Evolutionary conservation across 2,113 vertebrate genomes (phyloP).

Genomic region (Cryptomyrus ogoouensis): DNA sequence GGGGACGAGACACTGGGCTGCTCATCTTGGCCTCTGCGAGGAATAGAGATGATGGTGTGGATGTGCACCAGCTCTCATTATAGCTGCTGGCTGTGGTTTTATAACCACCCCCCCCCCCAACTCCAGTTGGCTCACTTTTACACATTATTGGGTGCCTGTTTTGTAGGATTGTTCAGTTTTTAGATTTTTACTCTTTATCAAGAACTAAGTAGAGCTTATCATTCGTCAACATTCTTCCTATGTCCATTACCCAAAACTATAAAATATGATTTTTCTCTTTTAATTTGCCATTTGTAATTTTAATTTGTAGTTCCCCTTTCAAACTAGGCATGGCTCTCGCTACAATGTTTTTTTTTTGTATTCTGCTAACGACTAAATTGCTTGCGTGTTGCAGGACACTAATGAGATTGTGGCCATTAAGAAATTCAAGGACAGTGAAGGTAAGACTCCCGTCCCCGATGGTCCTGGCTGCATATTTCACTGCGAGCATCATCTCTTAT

Average conservation of each 20-base stretch:
- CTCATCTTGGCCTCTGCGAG: neutral
- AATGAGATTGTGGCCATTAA: constrained; percentile 99
- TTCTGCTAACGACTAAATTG: neutral
- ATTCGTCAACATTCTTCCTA: neutral
- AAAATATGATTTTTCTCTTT: neutral
- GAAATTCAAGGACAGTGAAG: constrained; percentile 99
- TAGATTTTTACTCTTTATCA: neutral
- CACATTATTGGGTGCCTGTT: neutral
- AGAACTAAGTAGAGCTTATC: neutral
- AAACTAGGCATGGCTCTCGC: neutral
- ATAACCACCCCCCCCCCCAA: neutral
- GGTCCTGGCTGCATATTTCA: neutral
- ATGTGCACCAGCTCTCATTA: neutral
- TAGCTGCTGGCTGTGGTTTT: neutral
- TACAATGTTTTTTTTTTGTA: constrained; percentile 10
- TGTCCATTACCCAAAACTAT: neutral
- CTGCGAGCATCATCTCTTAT: neutral
- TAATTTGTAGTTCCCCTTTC: neutral
- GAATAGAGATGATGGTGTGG: neutral
- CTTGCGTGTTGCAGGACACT: constrained; percentile 75
- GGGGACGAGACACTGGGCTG: neutral
- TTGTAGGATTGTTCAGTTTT: neutral
- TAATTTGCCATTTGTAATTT: neutral
- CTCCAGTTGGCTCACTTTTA: neutral
- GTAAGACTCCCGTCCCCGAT: constrained; percentile 39